A percentile compares a stretch with the other conserved stretches of the same genome.
Conservation (phyloP, 2,888 invertebrate species). For the Adineta ricciae region DNA sequence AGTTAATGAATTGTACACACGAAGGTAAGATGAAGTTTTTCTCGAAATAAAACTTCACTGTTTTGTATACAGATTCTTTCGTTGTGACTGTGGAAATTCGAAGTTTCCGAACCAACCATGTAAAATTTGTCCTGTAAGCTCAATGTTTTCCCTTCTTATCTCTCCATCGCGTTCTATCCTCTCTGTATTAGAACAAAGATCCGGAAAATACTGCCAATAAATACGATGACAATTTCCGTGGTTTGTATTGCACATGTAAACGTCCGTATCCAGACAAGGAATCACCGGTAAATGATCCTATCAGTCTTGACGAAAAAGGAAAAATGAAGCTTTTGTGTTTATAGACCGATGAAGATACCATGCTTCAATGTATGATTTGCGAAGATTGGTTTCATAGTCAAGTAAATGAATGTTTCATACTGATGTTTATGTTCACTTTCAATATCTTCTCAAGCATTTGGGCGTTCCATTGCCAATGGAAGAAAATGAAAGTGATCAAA, state of each 20-base stretch:
- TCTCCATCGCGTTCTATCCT: too few species aligned
- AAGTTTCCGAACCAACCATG: constrained; percentile 40
- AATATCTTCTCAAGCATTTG: constrained; percentile 19
- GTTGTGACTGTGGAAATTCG: constrained; percentile 82
- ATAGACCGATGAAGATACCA: constrained; percentile 64
- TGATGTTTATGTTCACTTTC: background rate
- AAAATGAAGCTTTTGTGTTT: constrained; percentile 21
- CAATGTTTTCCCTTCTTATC: too few species aligned
- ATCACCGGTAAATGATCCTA: constrained; percentile 54
- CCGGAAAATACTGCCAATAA: constrained; percentile 61
- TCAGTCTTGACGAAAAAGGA: too few species aligned
- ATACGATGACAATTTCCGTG: constrained; percentile 85
- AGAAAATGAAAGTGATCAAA: constrained; percentile 26
- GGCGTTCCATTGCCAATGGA: background rate
- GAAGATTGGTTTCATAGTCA: constrained; percentile 84
- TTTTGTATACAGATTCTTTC: constrained; percentile 58
- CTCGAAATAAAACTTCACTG: background rate
- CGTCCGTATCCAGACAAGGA: constrained; percentile 86
- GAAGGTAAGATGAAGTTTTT: constrained; percentile 50
- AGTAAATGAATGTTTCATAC: background rate
- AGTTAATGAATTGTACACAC: constrained; percentile 85
- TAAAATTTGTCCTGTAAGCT: constrained; percentile 40
- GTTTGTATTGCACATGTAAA: constrained; percentile 77
- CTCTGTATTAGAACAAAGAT: constrained; percentile 51
- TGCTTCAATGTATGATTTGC: constrained; percentile 89